These are phyloP conservation scores for Arenicola marina DNA, from an alignment of 2,888 invertebrate species.

Conservation along the genomic window DNA sequence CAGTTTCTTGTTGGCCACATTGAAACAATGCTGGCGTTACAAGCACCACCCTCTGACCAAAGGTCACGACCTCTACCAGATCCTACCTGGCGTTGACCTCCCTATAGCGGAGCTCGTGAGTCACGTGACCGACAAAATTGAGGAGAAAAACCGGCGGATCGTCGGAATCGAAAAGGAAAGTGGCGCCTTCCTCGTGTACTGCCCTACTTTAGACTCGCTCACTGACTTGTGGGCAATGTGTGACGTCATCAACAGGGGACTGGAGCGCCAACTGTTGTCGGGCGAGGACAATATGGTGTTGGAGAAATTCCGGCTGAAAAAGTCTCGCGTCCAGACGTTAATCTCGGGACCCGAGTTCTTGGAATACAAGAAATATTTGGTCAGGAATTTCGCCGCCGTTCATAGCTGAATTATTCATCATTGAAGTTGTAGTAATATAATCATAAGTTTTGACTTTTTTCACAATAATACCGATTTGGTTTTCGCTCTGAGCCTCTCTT, in stretches of 20 bases:
- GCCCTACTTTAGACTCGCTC: conserved; percentile 31
- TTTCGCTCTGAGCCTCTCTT: no score
- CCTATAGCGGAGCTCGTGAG: conserved; percentile 23
- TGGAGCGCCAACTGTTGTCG: conserved; percentile 14
- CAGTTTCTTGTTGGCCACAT: conserved; percentile 18
- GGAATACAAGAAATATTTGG: conserved; percentile 2
- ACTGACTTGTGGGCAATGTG: conserved; percentile 35
- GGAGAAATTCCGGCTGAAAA: conserved; percentile 17
- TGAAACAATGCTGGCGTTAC: conserved; percentile 34
- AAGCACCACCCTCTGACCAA: conserved; percentile 33
- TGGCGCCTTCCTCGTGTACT: conserved; percentile 30
- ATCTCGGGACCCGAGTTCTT: conserved; percentile 4
- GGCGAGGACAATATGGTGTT: conserved; percentile 16
- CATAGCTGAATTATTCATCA: no score
- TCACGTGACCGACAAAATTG: conserved; percentile 26
- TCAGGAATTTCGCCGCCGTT: no score
- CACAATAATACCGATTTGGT: no score
- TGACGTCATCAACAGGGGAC: conserved; percentile 26
- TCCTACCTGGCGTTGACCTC: conserved; percentile 15
- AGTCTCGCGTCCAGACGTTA: not conserved
- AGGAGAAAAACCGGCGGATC: conserved; percentile 29
- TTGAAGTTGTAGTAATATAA: no score
- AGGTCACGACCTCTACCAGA: conserved; percentile 21
- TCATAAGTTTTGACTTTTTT: no score
- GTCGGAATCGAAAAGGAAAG: conserved; percentile 29